Evolutionary conservation across 1,140 invertebrate species (phyloP).

Genomic region (Drosophila repletoides): DNA sequence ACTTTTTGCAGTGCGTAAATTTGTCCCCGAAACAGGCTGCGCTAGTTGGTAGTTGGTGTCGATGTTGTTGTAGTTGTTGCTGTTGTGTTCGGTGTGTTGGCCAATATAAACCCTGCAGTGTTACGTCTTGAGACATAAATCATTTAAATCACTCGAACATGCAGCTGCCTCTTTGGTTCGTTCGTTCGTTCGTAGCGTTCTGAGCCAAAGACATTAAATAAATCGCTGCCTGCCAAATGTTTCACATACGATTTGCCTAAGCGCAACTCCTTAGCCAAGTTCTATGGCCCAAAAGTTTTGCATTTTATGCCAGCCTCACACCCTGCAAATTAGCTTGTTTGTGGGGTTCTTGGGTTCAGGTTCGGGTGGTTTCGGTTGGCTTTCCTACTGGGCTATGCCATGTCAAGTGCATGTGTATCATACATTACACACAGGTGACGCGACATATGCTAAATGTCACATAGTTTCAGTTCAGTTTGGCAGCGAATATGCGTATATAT

Average conservation of each 20-base stretch:
- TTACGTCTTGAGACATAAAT: constrained; percentile 76
- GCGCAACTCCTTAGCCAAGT: constrained; percentile 44
- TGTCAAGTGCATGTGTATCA: constrained; percentile 69
- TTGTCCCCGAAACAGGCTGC: constrained; percentile 41
- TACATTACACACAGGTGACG: constrained; percentile 75
- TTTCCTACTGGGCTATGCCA: constrained; percentile 22
- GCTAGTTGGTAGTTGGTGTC: constrained; percentile 34
- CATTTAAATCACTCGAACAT: constrained; percentile 78
- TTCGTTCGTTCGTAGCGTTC: constrained; percentile 2
- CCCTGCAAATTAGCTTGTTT: not conserved
- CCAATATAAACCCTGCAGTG: constrained; percentile 74
- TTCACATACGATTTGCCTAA: constrained; percentile 79
- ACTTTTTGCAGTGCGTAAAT: constrained; percentile 38
- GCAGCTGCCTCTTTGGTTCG: constrained; percentile 51
- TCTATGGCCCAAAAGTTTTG: constrained; percentile 68
- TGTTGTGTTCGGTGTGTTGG: constrained; percentile 37
- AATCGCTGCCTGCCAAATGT: constrained; percentile 79
- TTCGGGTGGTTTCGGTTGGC: not conserved
- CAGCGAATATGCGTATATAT: constrained; percentile 30
- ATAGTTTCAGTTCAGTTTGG: constrained; percentile 53
- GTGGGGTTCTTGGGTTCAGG: constrained; percentile 2
- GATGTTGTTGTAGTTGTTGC: constrained; percentile 27
- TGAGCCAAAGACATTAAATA: constrained; percentile 76
- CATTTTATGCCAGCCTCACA: constrained; percentile 48
- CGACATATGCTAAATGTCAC: constrained; percentile 76